These are phyloP conservation scores for Glaucidium brasilianum DNA, from an alignment of 2,113 vertebrate species.

Conservation along the genomic window DNA sequence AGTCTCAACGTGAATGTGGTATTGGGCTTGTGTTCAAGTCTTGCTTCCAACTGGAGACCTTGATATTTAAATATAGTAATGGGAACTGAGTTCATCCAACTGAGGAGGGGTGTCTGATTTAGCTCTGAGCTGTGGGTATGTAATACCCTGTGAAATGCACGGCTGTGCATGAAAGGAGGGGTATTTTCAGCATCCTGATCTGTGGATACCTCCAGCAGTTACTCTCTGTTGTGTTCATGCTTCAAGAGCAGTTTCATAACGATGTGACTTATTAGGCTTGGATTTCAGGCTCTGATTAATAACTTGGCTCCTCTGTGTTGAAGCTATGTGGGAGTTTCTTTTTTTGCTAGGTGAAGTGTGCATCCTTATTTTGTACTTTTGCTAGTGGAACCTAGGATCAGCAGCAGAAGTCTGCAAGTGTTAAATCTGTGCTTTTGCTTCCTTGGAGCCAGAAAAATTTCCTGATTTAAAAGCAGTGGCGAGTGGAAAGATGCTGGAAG, in stretches of 20 bases:
- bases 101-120: neutral
- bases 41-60: neutral
- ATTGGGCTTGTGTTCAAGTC: neutral
- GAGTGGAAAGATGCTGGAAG: neutral
- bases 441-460: neutral
- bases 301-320: neutral
- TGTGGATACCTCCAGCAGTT: neutral
- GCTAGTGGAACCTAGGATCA: neutral
- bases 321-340: neutral
- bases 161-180: neutral
- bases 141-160: neutral
- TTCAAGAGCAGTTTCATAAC: neutral
- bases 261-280: neutral
- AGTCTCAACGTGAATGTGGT: neutral
- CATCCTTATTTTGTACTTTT: neutral
- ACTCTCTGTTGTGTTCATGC: neutral
- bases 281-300: neutral
- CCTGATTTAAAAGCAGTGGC: neutral
- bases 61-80: neutral
- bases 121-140: neutral
- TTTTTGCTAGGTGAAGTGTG: neutral
- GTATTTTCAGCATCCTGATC: neutral
- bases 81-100: neutral
- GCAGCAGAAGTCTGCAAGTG: neutral
- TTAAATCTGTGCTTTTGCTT: neutral